A percentile compares a stretch with the other conserved stretches of the same genome.
These are phyloP conservation scores for Batillaria attramentaria DNA, from an alignment of 1,140 invertebrate species.

Conservation along the genomic window DNA sequence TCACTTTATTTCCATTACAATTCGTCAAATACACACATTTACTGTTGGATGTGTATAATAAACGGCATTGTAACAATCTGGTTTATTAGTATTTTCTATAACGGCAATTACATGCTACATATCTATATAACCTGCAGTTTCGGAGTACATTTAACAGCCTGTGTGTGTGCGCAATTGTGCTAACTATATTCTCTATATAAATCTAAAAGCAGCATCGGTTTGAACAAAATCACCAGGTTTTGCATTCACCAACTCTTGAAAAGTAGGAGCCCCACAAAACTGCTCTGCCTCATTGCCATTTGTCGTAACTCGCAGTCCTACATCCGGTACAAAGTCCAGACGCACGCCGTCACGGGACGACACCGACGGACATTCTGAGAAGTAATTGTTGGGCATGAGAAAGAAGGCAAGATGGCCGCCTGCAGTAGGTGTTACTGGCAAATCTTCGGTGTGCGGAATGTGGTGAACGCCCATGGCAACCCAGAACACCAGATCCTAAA, in stretches of 20 bases:
- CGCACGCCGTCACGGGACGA: conserved; percentile 45
- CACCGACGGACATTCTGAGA: conserved; percentile 50
- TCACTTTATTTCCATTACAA: too few relatives aligned
- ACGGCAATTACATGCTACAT: too few relatives aligned
- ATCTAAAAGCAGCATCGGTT: too few relatives aligned
- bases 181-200: too few relatives aligned
- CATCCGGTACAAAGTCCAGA: conserved; percentile 27
- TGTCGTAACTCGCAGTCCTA: conserved; percentile 35
- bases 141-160: too few relatives aligned
- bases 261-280: not conserved
- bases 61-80: too few relatives aligned
- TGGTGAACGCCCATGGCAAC: conserved; percentile 54
- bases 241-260: too few relatives aligned
- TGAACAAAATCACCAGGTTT: conserved; percentile 12
- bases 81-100: too few relatives aligned
- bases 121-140: too few relatives aligned
- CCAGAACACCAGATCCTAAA: conserved; percentile 62
- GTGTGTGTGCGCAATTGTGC: too few relatives aligned
- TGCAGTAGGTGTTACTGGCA: conserved; percentile 53
- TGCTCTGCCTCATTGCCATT: conserved; percentile 30
- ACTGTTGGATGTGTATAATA: too few relatives aligned
- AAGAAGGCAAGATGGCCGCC: conserved; percentile 51
- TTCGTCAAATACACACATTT: too few relatives aligned
- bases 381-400: conserved; percentile 60
- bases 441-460: conserved; percentile 58